These are phyloP conservation scores for Lepidocyrtoides sp. DNA, from an alignment of 2,888 invertebrate genomes.

Conservation along the genomic window DNA sequence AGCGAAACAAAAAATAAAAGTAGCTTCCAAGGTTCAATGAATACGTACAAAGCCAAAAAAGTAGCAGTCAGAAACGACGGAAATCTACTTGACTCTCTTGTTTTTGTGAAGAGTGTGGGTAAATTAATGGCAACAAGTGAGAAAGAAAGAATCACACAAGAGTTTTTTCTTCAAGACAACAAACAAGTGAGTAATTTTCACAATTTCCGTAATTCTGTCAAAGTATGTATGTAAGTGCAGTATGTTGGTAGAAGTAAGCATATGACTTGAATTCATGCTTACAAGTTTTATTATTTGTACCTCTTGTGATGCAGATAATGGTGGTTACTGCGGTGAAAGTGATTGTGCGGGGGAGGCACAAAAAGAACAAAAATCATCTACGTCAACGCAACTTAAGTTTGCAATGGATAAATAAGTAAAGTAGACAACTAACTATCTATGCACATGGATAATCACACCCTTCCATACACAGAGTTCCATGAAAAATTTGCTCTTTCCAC, in stretches of 20 bases:
- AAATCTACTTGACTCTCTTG: background rate
- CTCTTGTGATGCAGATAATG: background rate
- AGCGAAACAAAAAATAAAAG: too few relatives aligned
- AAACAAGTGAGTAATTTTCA: conserved; percentile 59
- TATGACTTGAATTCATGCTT: too few relatives aligned
- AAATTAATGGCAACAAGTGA: conserved; percentile 50
- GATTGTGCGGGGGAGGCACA: conserved; percentile 70
- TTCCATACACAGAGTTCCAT: background rate
- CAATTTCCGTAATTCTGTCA: conserved; percentile 31
- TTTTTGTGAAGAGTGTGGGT: background rate
- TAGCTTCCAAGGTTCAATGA: background rate
- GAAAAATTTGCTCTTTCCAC: background rate
- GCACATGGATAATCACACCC: conserved; percentile 32
- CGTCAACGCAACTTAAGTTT: conserved; percentile 28
- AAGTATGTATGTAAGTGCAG: too few relatives aligned
- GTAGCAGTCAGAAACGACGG: background rate
- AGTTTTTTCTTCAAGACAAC: conserved; percentile 31
- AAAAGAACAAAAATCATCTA: conserved; percentile 12
- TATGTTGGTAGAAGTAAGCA: too few relatives aligned
- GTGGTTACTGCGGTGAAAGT: background rate
- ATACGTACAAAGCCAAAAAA: background rate
- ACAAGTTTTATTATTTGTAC: background rate
- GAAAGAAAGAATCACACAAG: background rate
- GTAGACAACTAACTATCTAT: background rate
- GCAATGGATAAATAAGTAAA: background rate